Evolutionary conservation across 2,113 vertebrate species (phyloP).

Genomic region (Pluvianellus socialis): DNA sequence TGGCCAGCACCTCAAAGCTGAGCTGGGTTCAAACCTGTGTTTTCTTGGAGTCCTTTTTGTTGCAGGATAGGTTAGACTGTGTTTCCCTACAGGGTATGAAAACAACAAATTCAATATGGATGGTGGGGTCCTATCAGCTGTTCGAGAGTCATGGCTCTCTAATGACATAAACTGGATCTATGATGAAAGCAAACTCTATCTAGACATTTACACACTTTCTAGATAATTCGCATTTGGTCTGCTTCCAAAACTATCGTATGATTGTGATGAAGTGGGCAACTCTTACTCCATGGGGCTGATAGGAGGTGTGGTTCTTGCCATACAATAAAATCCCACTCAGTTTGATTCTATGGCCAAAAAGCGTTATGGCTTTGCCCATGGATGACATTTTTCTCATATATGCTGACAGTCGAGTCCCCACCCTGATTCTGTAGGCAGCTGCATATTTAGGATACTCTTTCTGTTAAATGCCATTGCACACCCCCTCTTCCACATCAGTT

Average conservation of each 20-base stretch:
- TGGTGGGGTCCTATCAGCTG: neutral
- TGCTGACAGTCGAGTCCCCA: neutral
- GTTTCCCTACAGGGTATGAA: neutral
- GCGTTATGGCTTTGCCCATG: neutral
- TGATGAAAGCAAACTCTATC: neutral
- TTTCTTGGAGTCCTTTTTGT: fast-evolving
- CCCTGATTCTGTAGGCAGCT: neutral
- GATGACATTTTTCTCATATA: conserved; percentile 32
- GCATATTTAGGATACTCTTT: conserved; percentile 14
- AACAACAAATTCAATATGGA: neutral
- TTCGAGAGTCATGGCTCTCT: neutral
- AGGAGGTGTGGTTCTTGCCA: neutral
- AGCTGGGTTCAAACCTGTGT: neutral
- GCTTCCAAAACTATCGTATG: neutral
- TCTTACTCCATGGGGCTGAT: neutral
- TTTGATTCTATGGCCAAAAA: neutral
- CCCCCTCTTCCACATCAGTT: conserved; percentile 4
- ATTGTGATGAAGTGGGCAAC: neutral
- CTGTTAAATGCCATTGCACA: conserved; percentile 22
- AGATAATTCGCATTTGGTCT: neutral
- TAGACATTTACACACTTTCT: neutral
- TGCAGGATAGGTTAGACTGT: neutral
- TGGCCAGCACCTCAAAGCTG: fast-evolving
- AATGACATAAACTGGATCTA: neutral
- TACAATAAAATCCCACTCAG: neutral